phyloP scores from a whole-genome alignment of 2,888 invertebrate species.

The Drosophila fulvimacula region DNA sequence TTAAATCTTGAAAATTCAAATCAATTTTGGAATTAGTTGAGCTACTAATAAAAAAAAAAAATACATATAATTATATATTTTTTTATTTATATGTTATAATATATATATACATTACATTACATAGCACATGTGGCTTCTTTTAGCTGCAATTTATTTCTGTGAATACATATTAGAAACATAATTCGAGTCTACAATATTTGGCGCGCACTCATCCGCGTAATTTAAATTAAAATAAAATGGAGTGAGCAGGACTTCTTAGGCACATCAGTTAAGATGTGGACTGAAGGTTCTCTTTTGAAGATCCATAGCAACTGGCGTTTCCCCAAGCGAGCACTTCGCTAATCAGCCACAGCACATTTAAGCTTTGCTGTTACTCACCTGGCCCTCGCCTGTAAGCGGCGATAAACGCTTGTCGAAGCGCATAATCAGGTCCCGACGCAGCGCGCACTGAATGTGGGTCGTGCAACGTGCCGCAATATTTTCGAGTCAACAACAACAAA shows the following conservation, averaged over 20 bases:
- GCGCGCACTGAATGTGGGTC: slow-evolving; percentile 36
- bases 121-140: not conserved
- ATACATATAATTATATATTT: too few relatives aligned
- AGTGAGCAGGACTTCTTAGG: not conserved
- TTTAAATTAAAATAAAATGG: not conserved
- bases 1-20: not conserved
- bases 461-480: slow-evolving; percentile 39
- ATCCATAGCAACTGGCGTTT: not conserved
- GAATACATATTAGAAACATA: not conserved
- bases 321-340: slow-evolving; percentile 2
- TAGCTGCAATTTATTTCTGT: not conserved
- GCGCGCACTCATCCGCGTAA: not conserved
- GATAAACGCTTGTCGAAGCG: slow-evolving; percentile 20
- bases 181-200: not conserved
- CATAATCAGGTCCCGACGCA: slow-evolving; percentile 34
- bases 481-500: slow-evolving; percentile 39
- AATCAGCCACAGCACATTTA: slow-evolving; percentile 26
- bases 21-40: not conserved
- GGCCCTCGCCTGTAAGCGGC: not conserved
- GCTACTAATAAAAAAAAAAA: too few relatives aligned
- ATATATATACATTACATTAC: too few relatives aligned
- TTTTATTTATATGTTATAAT: too few relatives aligned
- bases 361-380: slow-evolving; percentile 7
- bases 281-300: not conserved
- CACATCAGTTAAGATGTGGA: not conserved